Evolutionary conservation across 2,113 vertebrate genomes (phyloP).

Genomic region (Sisor rabdophorus): DNA sequence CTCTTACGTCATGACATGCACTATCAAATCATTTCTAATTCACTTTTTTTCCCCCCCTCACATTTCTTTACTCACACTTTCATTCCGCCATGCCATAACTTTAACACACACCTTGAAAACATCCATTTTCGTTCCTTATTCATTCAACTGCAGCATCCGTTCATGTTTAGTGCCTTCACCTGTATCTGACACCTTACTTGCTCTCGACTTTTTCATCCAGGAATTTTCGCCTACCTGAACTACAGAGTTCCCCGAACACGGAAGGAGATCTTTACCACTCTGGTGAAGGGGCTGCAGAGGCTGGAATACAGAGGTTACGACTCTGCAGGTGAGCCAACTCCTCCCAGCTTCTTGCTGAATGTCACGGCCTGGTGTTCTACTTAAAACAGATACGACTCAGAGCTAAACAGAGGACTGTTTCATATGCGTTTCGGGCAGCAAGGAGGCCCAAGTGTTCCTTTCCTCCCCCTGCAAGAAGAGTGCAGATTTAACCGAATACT

Average conservation of each 20-base stretch:
- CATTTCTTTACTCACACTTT: too few species aligned
- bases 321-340: constrained; percentile 81
- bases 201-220: constrained; percentile 59
- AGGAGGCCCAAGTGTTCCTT: constrained; percentile 14
- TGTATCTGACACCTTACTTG: not conserved
- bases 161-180: not conserved
- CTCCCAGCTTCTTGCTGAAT: constrained; percentile 35
- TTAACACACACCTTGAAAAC: not conserved
- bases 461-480: not conserved
- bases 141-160: too few species aligned
- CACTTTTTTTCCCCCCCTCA: not conserved
- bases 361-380: constrained; percentile 13
- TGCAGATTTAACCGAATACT: not conserved
- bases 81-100: not conserved
- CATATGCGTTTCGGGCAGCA: constrained; percentile 30
- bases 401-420: constrained; percentile 33
- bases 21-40: not conserved
- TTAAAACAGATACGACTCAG: constrained; percentile 29
- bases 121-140: not conserved
- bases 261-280: constrained; percentile 88
- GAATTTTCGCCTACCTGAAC: constrained; percentile 97
- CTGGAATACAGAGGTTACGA: constrained; percentile 97
- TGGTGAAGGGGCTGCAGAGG: constrained; percentile 90
- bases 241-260: constrained; percentile 87
- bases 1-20: not conserved